These are phyloP conservation scores for Nephila pilipes DNA, from an alignment of 1,140 invertebrate genomes.

Conservation along the genomic window DNA sequence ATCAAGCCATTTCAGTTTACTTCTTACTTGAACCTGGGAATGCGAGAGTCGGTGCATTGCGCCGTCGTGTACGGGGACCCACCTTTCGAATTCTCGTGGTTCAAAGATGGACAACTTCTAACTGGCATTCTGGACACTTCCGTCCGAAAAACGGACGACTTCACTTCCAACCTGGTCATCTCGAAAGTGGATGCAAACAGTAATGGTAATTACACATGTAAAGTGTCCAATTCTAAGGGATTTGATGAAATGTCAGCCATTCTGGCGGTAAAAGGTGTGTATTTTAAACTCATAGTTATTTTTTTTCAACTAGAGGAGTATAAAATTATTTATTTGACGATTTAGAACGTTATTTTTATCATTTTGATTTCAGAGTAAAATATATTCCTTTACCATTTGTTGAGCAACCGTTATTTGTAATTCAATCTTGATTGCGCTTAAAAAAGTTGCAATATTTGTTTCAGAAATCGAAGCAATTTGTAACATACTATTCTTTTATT, in stretches of 20 bases:
- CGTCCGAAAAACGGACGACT: constrained; percentile 67
- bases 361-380: too few relatives aligned
- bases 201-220: constrained; percentile 78
- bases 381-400: too few relatives aligned
- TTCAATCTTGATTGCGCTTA: too few relatives aligned
- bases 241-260: constrained; percentile 22
- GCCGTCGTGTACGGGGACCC: constrained; percentile 77
- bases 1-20: constrained; percentile 77
- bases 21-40: constrained; percentile 86
- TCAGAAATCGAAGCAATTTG: too few relatives aligned
- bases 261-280: background rate
- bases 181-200: constrained; percentile 60
- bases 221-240: constrained; percentile 34
- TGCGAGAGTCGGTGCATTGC: constrained; percentile 83
- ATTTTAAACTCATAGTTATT: background rate
- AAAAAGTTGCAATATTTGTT: too few relatives aligned
- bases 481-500: too few relatives aligned
- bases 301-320: too few relatives aligned
- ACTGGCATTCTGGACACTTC: background rate
- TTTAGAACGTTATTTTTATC: too few relatives aligned
- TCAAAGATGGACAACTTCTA: constrained; percentile 75
- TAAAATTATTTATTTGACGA: too few relatives aligned
- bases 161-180: constrained; percentile 80
- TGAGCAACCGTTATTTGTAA: too few relatives aligned
- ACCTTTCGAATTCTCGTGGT: constrained; percentile 78